A percentile compares a stretch with the other conserved stretches of the same genome.
These are phyloP conservation scores for Plebejus anna DNA, from an alignment of 2,888 invertebrate genomes.

Conservation along the genomic window DNA sequence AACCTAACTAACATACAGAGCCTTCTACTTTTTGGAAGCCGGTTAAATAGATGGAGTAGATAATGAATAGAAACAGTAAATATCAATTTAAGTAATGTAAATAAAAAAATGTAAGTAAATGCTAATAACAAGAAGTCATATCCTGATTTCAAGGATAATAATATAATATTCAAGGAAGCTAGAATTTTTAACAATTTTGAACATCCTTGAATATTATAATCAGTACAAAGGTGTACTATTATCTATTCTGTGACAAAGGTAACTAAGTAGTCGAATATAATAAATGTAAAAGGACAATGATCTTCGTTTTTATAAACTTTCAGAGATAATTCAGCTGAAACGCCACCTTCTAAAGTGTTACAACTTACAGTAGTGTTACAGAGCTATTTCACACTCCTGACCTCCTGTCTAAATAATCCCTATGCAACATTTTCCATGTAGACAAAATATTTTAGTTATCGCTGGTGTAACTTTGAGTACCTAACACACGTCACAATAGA, in stretches of 20 bases:
- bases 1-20: background rate
- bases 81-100: background rate
- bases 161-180: background rate
- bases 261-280: background rate
- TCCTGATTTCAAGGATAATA: background rate
- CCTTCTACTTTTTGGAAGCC: background rate
- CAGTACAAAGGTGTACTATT: too few species aligned
- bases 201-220: background rate
- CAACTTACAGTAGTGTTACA: too few species aligned
- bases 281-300: background rate
- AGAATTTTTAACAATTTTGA: background rate
- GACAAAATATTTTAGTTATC: background rate
- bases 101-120: background rate
- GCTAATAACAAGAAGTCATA: background rate
- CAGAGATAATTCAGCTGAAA: background rate
- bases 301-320: background rate
- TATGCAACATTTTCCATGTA: background rate
- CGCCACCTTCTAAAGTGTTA: background rate
- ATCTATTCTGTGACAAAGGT: too few species aligned
- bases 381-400: too few species aligned
- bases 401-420: too few species aligned
- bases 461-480: too few species aligned
- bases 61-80: background rate
- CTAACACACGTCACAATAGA: too few species aligned
- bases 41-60: background rate